Percentiles rank a stretch among this genome's conserved stretches.
Evolutionary conservation across 2,113 vertebrate species (phyloP).

Genomic region (Ovibos moschatus): DNA sequence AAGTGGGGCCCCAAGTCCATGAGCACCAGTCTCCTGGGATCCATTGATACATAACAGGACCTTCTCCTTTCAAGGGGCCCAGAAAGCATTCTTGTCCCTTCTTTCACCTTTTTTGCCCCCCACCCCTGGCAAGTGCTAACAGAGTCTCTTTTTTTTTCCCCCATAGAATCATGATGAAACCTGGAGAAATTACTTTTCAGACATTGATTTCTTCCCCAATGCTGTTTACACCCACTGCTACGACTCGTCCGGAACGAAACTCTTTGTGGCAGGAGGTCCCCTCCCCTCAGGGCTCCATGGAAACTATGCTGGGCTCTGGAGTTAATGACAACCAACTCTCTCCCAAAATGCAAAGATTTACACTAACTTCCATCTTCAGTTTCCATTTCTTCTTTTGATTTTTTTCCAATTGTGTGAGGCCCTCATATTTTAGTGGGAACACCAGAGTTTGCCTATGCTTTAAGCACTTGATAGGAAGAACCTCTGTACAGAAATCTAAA

Average conservation of each 20-base stretch:
- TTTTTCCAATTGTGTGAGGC: slow-evolving; percentile 72
- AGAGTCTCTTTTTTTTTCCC: background rate
- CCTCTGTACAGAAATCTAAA: slow-evolving; percentile 42
- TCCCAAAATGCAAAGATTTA: slow-evolving; percentile 76
- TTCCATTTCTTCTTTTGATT: slow-evolving; percentile 67
- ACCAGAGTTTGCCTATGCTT: slow-evolving; percentile 58
- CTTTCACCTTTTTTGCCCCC: background rate
- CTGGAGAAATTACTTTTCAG: slow-evolving; percentile 99
- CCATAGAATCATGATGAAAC: slow-evolving; percentile 96
- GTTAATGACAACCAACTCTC: slow-evolving; percentile 83
- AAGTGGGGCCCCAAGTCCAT: background rate
- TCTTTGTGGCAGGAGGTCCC: slow-evolving; percentile 97
- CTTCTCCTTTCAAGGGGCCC: background rate
- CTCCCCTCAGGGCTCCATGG: slow-evolving; percentile 98
- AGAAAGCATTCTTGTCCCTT: background rate
- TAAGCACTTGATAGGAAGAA: slow-evolving; percentile 44
- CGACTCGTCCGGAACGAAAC: slow-evolving; percentile 96
- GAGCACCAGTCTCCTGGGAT: background rate
- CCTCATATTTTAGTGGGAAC: slow-evolving; percentile 72
- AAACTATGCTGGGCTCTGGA: slow-evolving; percentile 98
- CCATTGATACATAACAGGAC: background rate
- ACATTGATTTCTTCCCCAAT: slow-evolving; percentile 96
- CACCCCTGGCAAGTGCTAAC: slow-evolving; percentile 6
- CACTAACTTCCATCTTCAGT: slow-evolving; percentile 70
- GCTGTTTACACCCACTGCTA: slow-evolving; percentile 99